Conservation (phyloP, 2,113 vertebrate genomes). For the Spheniscus mendiculus region DNA sequence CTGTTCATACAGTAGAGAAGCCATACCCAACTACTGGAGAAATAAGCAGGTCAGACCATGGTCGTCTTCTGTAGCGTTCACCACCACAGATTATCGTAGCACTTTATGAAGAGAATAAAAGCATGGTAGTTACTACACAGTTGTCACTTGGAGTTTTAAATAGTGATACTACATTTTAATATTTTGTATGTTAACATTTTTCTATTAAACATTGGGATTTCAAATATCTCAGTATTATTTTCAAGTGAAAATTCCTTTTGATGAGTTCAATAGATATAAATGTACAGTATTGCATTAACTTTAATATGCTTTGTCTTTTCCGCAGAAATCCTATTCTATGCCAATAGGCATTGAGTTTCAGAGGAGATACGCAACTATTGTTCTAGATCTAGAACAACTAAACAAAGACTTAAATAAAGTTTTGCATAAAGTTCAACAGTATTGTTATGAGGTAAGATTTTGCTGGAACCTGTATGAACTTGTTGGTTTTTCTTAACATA, state of each 20-base stretch:
- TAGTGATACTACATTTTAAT: background rate
- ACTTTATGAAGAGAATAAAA: background rate
- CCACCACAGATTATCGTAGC: background rate
- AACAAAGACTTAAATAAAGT: slow-evolving; percentile 99
- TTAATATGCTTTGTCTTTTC: slow-evolving; percentile 1
- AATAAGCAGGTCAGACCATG: background rate
- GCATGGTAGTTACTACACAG: background rate
- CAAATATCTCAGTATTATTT: background rate
- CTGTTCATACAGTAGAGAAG: background rate
- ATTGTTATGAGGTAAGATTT: slow-evolving; percentile 89
- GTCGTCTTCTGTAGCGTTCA: background rate
- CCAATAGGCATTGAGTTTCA: slow-evolving; percentile 93
- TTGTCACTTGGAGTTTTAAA: background rate
- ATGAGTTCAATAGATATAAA: background rate
- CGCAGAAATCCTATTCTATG: slow-evolving; percentile 95
- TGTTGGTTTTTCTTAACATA: background rate
- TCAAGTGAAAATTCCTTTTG: background rate
- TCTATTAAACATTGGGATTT: background rate
- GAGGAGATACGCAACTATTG: slow-evolving; percentile 92
- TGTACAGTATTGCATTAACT: background rate
- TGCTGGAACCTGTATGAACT: background rate
- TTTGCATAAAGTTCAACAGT: slow-evolving; percentile 95
- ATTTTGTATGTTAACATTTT: background rate
- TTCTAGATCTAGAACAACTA: slow-evolving; percentile 93
- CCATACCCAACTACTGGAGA: background rate